These are phyloP conservation scores for Amblyteles armatorius DNA, from an alignment of 2,888 invertebrate species.

Conservation along the genomic window DNA sequence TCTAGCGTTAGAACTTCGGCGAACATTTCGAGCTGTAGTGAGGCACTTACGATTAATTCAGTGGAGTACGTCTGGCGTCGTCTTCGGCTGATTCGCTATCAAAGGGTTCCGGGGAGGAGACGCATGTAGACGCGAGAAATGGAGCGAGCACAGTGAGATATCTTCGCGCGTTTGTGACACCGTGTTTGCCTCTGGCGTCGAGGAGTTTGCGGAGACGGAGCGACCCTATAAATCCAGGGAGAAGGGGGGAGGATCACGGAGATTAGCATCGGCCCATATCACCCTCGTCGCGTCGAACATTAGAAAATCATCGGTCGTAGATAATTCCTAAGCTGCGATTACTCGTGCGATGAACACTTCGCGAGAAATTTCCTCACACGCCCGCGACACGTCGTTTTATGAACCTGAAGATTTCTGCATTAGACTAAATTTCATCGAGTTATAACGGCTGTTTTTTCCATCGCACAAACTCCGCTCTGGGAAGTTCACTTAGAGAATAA, in stretches of 20 bases:
- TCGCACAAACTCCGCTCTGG: too few species aligned
- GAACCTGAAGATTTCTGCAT: too few species aligned
- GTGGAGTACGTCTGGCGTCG: conserved; percentile 20
- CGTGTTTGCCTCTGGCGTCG: conserved; percentile 8
- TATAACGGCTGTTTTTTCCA: too few species aligned
- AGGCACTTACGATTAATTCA: conserved; percentile 38
- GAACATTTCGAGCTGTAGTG: background rate
- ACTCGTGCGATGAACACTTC: background rate
- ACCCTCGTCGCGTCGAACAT: conserved; percentile 1
- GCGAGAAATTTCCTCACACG: background rate
- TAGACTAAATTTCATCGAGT: too few species aligned
- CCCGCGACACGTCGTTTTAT: background rate
- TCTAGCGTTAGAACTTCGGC: background rate
- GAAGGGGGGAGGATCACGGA: background rate
- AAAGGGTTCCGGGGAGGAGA: conserved; percentile 28
- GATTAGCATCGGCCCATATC: background rate
- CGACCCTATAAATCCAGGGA: background rate
- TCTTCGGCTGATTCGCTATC: conserved; percentile 36
- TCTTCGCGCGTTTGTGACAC: background rate
- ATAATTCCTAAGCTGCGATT: background rate
- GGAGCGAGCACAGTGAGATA: background rate
- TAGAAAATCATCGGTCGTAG: background rate
- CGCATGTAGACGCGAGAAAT: conserved; percentile 13
- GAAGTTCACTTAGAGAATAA: too few species aligned
- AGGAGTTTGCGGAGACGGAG: conserved; percentile 12